phyloP scores from a whole-genome alignment of 2,797 vertebrate genomes.

The Coregonus ussuriensis region DNA sequence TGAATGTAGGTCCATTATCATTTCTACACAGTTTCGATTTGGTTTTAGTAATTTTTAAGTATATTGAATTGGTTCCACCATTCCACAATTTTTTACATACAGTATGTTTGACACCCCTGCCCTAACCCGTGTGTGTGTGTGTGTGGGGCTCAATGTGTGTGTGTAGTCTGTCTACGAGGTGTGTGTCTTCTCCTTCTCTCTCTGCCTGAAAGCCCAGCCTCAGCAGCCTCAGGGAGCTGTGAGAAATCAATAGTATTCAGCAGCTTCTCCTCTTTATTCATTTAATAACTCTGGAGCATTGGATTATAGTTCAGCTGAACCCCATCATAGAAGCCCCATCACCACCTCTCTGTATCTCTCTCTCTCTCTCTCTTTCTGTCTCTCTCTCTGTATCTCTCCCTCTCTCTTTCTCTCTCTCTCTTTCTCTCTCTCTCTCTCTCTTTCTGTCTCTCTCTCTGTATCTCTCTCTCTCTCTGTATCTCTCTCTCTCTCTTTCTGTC shows the following conservation, averaged over 20 bases:
- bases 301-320: constrained; percentile 81
- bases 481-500: background rate
- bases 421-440: background rate
- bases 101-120: no score
- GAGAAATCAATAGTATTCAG: constrained; percentile 84
- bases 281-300: constrained; percentile 85
- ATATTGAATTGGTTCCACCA: no score
- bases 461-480: background rate
- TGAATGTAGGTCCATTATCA: no score
- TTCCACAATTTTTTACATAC: no score
- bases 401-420: background rate
- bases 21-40: no score
- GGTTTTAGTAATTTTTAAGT: no score
- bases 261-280: constrained; percentile 83
- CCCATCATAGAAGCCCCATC: constrained; percentile 77
- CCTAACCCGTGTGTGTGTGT: constrained; percentile 42
- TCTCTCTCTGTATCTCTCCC: background rate
- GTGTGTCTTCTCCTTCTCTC: constrained; percentile 31
- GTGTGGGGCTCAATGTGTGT: constrained; percentile 9
- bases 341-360: constrained; percentile 67
- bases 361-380: background rate
- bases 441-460: constrained; percentile 11
- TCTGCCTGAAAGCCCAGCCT: constrained; percentile 76
- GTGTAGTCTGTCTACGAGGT: constrained; percentile 12
- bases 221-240: constrained; percentile 77